phyloP scores from a whole-genome alignment of 2,113 vertebrate genomes.

The Tetrax tetrax region DNA sequence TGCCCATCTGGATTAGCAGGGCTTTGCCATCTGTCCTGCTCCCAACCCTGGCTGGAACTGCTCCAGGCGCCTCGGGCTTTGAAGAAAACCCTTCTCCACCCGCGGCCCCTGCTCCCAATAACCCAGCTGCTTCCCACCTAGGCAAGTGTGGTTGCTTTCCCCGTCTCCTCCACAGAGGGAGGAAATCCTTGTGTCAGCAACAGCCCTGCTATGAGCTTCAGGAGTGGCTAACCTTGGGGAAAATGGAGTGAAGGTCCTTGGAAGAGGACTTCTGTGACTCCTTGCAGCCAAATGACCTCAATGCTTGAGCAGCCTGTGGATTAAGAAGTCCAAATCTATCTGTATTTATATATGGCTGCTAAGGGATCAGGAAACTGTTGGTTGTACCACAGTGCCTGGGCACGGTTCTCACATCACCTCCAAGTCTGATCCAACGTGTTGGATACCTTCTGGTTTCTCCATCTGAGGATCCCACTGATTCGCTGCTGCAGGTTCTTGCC shows the following conservation, averaged over 20 bases:
- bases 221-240: background rate
- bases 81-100: background rate
- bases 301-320: background rate
- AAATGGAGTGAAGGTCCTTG: background rate
- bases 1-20: background rate
- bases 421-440: background rate
- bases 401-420: background rate
- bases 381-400: rapidly evolving
- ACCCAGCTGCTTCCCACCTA: background rate
- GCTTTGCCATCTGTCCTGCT: slow-evolving; percentile 51
- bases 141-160: rapidly evolving
- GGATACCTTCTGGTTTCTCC: background rate
- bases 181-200: background rate
- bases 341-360: rapidly evolving
- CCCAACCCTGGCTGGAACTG: background rate
- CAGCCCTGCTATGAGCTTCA: rapidly evolving
- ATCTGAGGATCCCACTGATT: rapidly evolving
- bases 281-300: background rate
- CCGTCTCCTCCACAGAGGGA: background rate
- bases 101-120: background rate
- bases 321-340: background rate
- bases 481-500: background rate
- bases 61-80: background rate
- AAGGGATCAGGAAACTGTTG: background rate
- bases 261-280: background rate